phyloP scores from a whole-genome alignment of 1,140 invertebrate genomes.

The Lycorma delicatula region DNA sequence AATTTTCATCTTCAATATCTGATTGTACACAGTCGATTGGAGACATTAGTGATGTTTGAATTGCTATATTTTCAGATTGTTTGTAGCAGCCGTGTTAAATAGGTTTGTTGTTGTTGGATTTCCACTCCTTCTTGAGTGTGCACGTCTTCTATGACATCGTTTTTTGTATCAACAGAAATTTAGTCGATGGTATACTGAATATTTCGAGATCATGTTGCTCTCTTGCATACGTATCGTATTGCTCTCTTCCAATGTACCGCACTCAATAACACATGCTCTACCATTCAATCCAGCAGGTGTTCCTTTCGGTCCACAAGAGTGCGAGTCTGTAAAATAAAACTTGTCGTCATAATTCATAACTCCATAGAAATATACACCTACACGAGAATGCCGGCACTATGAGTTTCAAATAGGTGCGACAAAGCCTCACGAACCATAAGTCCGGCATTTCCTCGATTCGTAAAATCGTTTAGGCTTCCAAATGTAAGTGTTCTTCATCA shows the following conservation, averaged over 20 bases:
- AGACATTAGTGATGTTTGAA: not conserved
- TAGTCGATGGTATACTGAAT: not conserved
- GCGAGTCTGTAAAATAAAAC: not conserved
- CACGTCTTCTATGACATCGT: not conserved
- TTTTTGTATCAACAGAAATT: not conserved
- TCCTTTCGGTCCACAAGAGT: not conserved
- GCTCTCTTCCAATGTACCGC: not conserved
- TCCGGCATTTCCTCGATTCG: not conserved
- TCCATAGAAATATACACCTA: not conserved
- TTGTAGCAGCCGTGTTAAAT: not conserved
- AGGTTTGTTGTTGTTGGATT: not conserved
- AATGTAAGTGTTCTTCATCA: not conserved
- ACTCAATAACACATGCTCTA: not conserved
- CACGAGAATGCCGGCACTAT: not conserved
- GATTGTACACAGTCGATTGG: constrained; percentile 20
- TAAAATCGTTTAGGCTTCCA: not conserved
- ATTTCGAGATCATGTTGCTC: not conserved
- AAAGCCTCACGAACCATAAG: not conserved
- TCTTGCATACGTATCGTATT: not conserved
- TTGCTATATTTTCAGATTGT: not conserved
- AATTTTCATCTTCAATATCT: constrained; percentile 34
- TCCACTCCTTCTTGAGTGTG: not conserved
- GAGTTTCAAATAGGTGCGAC: not conserved
- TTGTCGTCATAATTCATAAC: not conserved
- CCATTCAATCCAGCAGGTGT: not conserved